Percentiles rank a stretch among this genome's conserved stretches.
phyloP scores from a whole-genome alignment of 2,888 invertebrate genomes.

The Serripes groenlandicus region DNA sequence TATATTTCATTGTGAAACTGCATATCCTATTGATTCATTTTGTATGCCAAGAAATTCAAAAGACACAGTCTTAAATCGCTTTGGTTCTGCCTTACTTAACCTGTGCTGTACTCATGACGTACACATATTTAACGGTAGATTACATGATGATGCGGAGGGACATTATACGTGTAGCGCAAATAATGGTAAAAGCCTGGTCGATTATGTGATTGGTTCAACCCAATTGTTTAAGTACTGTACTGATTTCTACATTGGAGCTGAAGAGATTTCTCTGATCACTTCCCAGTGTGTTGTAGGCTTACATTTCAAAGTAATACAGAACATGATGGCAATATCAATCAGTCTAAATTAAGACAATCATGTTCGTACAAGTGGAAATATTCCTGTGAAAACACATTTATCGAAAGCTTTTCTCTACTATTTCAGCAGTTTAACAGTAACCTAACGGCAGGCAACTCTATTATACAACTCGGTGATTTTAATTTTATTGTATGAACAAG shows the following conservation, averaged over 20 bases:
- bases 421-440: no score
- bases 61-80: background rate
- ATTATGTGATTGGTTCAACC: constrained; percentile 1
- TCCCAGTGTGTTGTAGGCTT: constrained; percentile 16
- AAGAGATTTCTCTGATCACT: background rate
- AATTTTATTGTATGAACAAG: no score
- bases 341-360: no score
- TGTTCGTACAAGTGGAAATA: no score
- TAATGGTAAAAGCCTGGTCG: constrained; percentile 4
- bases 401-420: no score
- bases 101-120: constrained; percentile 1
- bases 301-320: no score
- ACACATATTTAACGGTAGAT: background rate
- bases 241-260: background rate
- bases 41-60: background rate
- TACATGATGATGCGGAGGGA: background rate
- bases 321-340: no score
- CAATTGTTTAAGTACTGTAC: background rate
- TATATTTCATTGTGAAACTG: constrained; percentile 16
- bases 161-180: background rate
- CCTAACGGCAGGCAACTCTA: no score
- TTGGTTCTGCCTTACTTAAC: background rate
- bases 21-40: constrained; percentile 28
- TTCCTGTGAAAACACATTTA: no score
- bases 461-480: no score